Evolutionary conservation across 2,113 vertebrate genomes (phyloP).

Genomic region (Naja naja): DNA sequence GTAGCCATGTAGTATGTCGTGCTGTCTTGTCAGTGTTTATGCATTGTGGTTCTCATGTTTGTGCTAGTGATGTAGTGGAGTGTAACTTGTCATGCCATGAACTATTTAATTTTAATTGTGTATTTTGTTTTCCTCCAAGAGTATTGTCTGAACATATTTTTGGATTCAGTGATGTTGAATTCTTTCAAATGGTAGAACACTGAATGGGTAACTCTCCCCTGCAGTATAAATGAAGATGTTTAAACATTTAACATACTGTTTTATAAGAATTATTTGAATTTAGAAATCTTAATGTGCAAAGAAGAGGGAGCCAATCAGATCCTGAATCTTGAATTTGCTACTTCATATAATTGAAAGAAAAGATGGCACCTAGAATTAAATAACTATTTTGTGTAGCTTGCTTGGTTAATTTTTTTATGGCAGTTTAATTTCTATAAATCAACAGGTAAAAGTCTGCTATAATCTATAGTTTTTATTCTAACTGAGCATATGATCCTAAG

Average conservation of each 20-base stretch:
- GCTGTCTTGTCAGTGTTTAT: slow-evolving; percentile 34
- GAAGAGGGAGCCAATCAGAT: neutral
- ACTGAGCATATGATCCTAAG: neutral
- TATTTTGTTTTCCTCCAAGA: neutral
- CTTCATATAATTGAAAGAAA: neutral
- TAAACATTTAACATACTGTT: neutral
- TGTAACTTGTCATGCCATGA: slow-evolving; percentile 39
- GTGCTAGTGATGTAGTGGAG: slow-evolving; percentile 49
- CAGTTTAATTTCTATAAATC: neutral
- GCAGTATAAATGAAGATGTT: neutral
- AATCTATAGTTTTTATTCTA: neutral
- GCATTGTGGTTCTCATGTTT: slow-evolving; percentile 40
- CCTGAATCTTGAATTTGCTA: neutral
- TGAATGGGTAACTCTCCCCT: neutral
- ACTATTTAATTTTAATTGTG: slow-evolving; percentile 34
- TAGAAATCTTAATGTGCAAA: neutral
- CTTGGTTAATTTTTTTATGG: neutral
- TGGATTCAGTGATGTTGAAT: neutral
- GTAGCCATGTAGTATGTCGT: slow-evolving; percentile 60
- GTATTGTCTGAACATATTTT: neutral
- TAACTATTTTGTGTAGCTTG: neutral
- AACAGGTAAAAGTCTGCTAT: neutral
- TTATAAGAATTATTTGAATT: neutral
- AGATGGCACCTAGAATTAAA: neutral
- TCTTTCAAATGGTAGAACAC: neutral